These are phyloP conservation scores for Onychomys leucogaster DNA, from an alignment of 2,797 vertebrate species.

Conservation along the genomic window DNA sequence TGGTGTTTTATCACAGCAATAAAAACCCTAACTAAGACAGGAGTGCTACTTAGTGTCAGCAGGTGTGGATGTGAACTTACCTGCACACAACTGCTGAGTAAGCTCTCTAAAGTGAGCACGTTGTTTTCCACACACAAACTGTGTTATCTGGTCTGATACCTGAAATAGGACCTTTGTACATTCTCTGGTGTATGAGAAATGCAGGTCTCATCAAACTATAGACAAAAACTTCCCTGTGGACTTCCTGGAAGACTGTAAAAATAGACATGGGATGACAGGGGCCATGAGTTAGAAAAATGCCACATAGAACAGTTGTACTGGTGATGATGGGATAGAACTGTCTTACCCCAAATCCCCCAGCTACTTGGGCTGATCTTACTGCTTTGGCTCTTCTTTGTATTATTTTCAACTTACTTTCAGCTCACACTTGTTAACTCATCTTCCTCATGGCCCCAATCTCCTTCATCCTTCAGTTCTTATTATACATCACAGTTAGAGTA, in stretches of 20 bases:
- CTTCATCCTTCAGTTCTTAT: not conserved
- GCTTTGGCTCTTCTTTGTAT: not conserved
- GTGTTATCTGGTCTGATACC: not conserved
- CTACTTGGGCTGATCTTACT: no score
- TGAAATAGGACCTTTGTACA: not conserved
- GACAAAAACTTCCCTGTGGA: not conserved
- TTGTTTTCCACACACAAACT: not conserved
- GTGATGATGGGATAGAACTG: fast-evolving
- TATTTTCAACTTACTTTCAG: not conserved
- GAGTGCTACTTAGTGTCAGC: not conserved
- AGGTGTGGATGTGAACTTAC: not conserved
- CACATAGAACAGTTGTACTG: not conserved
- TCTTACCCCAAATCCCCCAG: not conserved
- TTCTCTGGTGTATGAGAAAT: no score
- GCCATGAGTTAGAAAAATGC: not conserved
- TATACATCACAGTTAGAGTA: not conserved
- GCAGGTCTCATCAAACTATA: not conserved
- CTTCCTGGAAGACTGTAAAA: not conserved
- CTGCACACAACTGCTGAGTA: not conserved
- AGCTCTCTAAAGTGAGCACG: not conserved
- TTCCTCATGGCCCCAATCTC: not conserved
- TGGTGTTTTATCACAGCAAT: not conserved
- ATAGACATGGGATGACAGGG: not conserved
- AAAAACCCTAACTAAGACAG: not conserved
- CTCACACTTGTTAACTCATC: not conserved